These are phyloP conservation scores for Danionella cerebrum DNA, from an alignment of 2,113 vertebrate genomes.

Conservation along the genomic window DNA sequence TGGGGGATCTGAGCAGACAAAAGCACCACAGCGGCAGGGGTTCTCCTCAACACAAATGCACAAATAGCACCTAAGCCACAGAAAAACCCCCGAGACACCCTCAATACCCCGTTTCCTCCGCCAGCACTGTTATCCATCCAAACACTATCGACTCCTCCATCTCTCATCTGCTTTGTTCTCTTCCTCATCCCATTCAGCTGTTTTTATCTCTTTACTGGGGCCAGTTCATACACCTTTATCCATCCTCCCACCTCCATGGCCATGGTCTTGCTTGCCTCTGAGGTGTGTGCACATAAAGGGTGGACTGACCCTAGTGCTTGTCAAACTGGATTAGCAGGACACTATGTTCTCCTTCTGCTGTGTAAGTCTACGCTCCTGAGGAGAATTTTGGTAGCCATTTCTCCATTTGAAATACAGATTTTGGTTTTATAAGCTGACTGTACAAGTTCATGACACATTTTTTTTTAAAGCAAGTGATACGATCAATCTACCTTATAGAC, in stretches of 20 bases:
- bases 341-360: background rate
- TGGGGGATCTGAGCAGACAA: conserved; percentile 62
- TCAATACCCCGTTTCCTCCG: background rate
- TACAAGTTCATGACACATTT: background rate
- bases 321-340: conserved; percentile 7
- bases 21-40: conserved; percentile 57
- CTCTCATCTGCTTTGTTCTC: background rate
- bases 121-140: background rate
- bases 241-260: background rate
- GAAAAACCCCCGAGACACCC: background rate
- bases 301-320: background rate
- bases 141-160: conserved; percentile 3
- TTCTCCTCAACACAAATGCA: conserved; percentile 63
- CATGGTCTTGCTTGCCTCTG: background rate
- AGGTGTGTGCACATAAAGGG: background rate
- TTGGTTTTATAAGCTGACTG: background rate
- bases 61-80: conserved; percentile 50
- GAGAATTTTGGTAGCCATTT: background rate
- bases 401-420: too few relatives aligned
- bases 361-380: background rate
- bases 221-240: background rate
- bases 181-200: background rate
- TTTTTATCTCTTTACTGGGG: conserved; percentile 9
- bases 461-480: too few relatives aligned
- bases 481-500: too few relatives aligned